Base-by-base conservation (phyloP, 2,113 vertebrate genomes). In the Prolemur simus region DNA sequence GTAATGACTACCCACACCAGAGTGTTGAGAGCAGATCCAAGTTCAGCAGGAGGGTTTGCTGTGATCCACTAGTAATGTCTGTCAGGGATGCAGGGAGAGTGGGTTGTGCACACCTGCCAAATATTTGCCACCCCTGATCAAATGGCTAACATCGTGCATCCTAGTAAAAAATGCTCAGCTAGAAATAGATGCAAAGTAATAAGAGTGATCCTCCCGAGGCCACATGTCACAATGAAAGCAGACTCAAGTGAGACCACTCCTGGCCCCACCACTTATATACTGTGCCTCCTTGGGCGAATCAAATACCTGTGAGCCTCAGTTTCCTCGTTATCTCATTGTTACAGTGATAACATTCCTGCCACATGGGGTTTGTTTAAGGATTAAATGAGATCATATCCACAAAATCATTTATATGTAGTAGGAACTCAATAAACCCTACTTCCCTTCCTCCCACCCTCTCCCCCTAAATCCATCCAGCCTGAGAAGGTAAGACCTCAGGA, bases 1-100 rank as follows among this genome's bases (percentile, higher is more conserved):
- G n/a, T 47, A 27, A 47, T 47, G 84, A 39, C 49, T n/a, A 8
- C n/a, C 81, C 56, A 29, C 76, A 66, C 11, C 54, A 58, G 52
- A 14, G 0, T 32, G 21, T 68, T 47, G 86, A 90, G 15, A 37
- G 9, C 42, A 88, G 92, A 93, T 64, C 23, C 18, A 54, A 14
- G 47, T 5, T 86, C 39, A 14, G 66, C 2, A 23, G 76, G 81
- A 42, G 52, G n/a, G 18, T 29, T 20, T 69, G 32, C 63, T 83
- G n/a, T 27, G 23, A 91, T 94, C 95, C 45, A 80, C 64, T 96
- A 95, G 81, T 92, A 77, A 89, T 54, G 68, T 87, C 93, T 97
- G 77, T 77, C n/a, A 60, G 37, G 58, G 52, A 66, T 10, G 27
- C 5, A 13, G 58, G 34, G 73, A 32, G 1, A 32, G 47, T 8